phyloP scores from a whole-genome alignment of 1,140 invertebrate genomes.

The Drosophila prosaltans region DNA sequence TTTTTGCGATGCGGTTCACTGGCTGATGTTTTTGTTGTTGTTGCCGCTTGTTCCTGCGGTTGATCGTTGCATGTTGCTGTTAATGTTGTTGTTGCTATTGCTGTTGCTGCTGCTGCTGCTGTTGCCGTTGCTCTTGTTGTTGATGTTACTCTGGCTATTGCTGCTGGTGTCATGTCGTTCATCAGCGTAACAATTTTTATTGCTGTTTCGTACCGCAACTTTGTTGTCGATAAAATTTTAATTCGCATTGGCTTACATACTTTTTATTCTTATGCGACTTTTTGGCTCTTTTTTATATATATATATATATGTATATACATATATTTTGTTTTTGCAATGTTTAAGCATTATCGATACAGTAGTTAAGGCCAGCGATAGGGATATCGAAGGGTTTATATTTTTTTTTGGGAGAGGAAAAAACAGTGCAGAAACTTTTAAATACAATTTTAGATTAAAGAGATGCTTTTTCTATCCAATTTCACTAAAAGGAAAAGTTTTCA shows the following conservation, averaged over 20 bases:
- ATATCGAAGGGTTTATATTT: background rate
- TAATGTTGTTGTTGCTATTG: background rate
- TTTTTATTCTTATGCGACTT: slow-evolving; percentile 41
- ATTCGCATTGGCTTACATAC: slow-evolving; percentile 66
- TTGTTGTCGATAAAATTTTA: slow-evolving; percentile 81
- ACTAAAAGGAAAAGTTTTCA: background rate
- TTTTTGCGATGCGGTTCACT: slow-evolving; percentile 63
- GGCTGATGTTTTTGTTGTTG: slow-evolving; percentile 26
- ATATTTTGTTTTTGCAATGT: background rate
- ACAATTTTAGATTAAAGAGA: background rate
- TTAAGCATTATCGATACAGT: slow-evolving; percentile 12
- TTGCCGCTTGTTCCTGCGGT: slow-evolving; percentile 42
- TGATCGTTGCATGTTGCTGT: slow-evolving; percentile 45
- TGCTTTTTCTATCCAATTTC: background rate
- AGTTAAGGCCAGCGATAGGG: background rate
- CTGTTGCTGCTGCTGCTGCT: slow-evolving; percentile 49
- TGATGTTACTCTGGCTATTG: slow-evolving; percentile 32
- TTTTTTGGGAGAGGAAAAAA: background rate
- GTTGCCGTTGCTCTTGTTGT: slow-evolving; percentile 38
- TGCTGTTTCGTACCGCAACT: slow-evolving; percentile 63
- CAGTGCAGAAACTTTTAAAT: background rate
- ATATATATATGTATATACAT: too few species aligned
- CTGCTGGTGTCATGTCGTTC: slow-evolving; percentile 58
- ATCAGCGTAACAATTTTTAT: slow-evolving; percentile 71
- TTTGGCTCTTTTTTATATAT: slow-evolving; percentile 14